A percentile compares a stretch with the other conserved stretches of the same genome.
phyloP scores from a whole-genome alignment of 2,797 vertebrate species.

The Takifugu ocellatus region DNA sequence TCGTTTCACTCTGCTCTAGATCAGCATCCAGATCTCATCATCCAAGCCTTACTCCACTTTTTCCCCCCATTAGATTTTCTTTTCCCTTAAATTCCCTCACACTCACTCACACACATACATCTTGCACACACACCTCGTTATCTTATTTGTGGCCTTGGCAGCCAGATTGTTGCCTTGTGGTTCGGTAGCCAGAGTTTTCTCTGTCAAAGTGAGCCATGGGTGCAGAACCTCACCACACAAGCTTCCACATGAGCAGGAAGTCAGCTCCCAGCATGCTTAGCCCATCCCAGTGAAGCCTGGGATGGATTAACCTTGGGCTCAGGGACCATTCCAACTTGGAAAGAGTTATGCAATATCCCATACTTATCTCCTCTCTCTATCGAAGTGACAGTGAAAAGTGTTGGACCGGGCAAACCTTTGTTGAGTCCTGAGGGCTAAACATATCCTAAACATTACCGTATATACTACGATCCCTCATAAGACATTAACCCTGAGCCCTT shows the following conservation, averaged over 20 bases:
- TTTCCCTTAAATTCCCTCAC: constrained; percentile 71
- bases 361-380: constrained; percentile 47
- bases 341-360: constrained; percentile 68
- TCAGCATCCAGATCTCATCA: constrained; percentile 70
- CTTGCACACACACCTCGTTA: constrained; percentile 71
- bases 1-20: constrained; percentile 63
- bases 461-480: constrained; percentile 16
- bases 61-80: constrained; percentile 67
- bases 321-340: constrained; percentile 65
- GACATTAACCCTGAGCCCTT: constrained; percentile 1
- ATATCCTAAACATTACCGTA: constrained; percentile 12
- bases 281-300: constrained; percentile 66
- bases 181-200: constrained; percentile 64
- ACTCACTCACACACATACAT: constrained; percentile 55
- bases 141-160: constrained; percentile 76
- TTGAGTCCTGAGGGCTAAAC: constrained; percentile 37
- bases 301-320: constrained; percentile 72
- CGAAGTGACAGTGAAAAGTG: constrained; percentile 44
- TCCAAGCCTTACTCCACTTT: constrained; percentile 69
- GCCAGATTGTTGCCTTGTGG: constrained; percentile 68
- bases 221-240: constrained; percentile 60
- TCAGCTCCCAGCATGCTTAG: constrained; percentile 68
- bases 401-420: constrained; percentile 57
- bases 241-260: constrained; percentile 63
- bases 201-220: constrained; percentile 62